Percentiles rank a stretch among this genome's conserved stretches.
Evolutionary conservation across 2,797 vertebrate species (phyloP).

Genomic region (Eospalax fontanierii): DNA sequence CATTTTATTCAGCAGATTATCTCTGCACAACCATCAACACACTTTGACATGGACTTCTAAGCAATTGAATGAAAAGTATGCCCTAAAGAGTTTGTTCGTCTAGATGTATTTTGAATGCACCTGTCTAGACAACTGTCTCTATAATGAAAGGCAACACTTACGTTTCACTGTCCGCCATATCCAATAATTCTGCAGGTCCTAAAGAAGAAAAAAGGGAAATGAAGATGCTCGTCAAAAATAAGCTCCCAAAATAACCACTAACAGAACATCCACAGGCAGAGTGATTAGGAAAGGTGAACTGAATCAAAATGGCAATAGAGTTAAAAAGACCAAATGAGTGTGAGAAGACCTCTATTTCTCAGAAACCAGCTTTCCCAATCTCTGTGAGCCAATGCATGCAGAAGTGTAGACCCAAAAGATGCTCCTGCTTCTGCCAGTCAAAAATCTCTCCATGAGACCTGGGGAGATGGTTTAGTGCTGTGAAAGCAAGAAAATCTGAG

Average conservation of each 20-base stretch:
- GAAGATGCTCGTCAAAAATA: slow-evolving; percentile 28
- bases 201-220: slow-evolving; percentile 77
- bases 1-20: not conserved
- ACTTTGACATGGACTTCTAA: slow-evolving; percentile 7
- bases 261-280: not conserved
- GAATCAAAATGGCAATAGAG: not conserved
- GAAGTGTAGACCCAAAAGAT: not conserved
- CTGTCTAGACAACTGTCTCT: not conserved
- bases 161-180: slow-evolving; percentile 96
- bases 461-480: not conserved
- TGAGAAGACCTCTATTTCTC: not conserved
- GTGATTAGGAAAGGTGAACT: not conserved
- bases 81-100: not conserved
- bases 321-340: not conserved
- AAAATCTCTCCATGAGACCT: not conserved
- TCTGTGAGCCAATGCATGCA: not conserved
- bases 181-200: slow-evolving; percentile 96
- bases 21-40: not conserved
- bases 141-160: slow-evolving; percentile 86
- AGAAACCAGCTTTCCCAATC: not conserved
- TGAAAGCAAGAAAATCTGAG: not conserved
- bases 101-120: not conserved
- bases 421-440: not conserved
- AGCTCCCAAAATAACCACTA: not conserved
- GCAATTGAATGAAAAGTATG: not conserved